phyloP scores from a whole-genome alignment of 2,888 invertebrate genomes.

The Diabrotica balteata region DNA sequence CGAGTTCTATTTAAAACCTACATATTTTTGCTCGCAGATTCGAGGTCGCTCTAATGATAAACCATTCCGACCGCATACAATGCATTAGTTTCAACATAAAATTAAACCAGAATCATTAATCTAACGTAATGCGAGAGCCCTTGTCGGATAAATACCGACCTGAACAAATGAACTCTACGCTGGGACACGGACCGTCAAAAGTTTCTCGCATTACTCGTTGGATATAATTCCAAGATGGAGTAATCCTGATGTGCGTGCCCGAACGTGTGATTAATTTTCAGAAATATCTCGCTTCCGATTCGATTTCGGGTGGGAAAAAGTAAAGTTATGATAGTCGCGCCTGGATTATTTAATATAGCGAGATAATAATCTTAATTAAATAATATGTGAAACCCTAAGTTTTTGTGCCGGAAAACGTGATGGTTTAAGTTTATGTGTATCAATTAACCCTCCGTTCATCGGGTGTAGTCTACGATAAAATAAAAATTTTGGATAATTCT shows the following conservation, averaged over 20 bases:
- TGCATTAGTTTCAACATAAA: conserved; percentile 14
- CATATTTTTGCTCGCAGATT: conserved; percentile 1
- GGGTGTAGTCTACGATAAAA: too few species aligned
- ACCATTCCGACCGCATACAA: conserved; percentile 16
- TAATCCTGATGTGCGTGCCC: conserved; percentile 1
- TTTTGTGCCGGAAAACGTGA: too few species aligned
- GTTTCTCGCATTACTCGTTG: conserved; percentile 11
- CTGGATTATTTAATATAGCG: too few species aligned
- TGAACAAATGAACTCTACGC: conserved; percentile 15
- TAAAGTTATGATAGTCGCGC: neutral
- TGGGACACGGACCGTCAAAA: conserved; percentile 16
- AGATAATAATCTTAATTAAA: too few species aligned
- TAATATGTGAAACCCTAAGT: too few species aligned
- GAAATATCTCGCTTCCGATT: neutral
- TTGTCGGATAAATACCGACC: conserved; percentile 16
- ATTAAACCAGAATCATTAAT: conserved; percentile 21
- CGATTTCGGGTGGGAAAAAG: neutral
- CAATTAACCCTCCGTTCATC: too few species aligned
- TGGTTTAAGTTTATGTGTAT: too few species aligned
- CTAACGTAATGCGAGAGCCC: conserved; percentile 9
- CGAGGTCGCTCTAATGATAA: conserved; percentile 13
- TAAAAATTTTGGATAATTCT: too few species aligned
- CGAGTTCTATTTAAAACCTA: conserved; percentile 1
- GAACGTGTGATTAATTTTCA: conserved; percentile 4
- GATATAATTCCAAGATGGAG: conserved; percentile 6